A percentile compares a stretch with the other conserved stretches of the same genome.
phyloP scores from a whole-genome alignment of 1,140 invertebrate species.

The Kradibia gibbosae region DNA sequence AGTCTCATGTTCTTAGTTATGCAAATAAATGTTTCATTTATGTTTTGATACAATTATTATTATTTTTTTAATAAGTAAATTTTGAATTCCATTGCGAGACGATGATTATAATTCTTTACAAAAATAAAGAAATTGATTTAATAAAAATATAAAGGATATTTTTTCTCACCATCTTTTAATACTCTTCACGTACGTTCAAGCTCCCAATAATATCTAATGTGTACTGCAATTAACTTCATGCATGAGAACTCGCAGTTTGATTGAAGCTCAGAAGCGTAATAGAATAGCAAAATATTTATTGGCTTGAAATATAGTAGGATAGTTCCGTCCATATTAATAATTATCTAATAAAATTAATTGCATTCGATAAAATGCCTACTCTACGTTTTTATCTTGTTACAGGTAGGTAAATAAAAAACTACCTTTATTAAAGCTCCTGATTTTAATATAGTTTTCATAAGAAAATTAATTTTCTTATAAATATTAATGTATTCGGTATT shows the following conservation, averaged over 20 bases:
- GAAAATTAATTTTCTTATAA: too few species aligned
- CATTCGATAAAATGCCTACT: neutral
- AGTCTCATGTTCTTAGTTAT: neutral
- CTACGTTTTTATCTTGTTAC: neutral
- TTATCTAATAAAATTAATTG: neutral
- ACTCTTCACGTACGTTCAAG: neutral
- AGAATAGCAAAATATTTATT: conserved; percentile 24
- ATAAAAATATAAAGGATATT: neutral
- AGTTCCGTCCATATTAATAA: neutral
- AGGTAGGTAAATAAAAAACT: neutral
- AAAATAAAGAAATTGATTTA: too few species aligned
- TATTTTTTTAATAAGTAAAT: neutral
- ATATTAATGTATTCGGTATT: too few species aligned
- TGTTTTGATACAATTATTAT: neutral
- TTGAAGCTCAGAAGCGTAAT: conserved; percentile 24
- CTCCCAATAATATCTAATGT: conserved; percentile 17
- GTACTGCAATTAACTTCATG: conserved; percentile 12
- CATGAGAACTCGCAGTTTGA: conserved; percentile 23
- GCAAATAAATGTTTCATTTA: neutral
- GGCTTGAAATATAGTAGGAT: neutral
- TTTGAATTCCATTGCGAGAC: neutral
- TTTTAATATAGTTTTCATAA: too few species aligned
- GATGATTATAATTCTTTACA: too few species aligned
- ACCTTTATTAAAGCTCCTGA: too few species aligned
- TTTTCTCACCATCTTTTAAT: neutral